Conservation (phyloP, 1,140 invertebrate species). For the Lordiphosa stackelbergi region DNA sequence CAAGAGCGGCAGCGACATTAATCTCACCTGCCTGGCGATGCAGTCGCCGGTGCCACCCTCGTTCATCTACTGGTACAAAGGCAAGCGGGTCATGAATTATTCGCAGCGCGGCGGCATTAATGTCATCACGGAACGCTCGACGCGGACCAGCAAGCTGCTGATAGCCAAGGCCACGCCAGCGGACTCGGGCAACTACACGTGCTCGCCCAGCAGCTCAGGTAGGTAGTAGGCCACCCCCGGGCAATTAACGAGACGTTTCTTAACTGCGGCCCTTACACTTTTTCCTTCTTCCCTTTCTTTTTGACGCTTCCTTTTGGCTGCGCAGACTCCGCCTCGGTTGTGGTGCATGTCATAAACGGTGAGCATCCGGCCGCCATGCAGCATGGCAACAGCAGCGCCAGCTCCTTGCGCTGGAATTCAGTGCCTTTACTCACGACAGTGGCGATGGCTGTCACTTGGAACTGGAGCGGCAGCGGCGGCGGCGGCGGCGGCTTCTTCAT, state of each 20-base stretch:
- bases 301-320: not conserved
- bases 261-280: conserved; percentile 32
- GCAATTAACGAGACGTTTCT: conserved; percentile 48
- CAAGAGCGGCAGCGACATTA: conserved; percentile 92
- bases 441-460: conserved; percentile 56
- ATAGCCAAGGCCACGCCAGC: conserved; percentile 87
- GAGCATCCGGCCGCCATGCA: conserved; percentile 88
- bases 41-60: conserved; percentile 91
- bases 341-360: conserved; percentile 83
- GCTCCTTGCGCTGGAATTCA: conserved; percentile 53
- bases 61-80: conserved; percentile 95
- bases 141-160: conserved; percentile 88
- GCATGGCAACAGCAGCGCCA: conserved; percentile 79
- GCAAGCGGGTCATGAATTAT: conserved; percentile 92
- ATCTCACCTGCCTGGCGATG: conserved; percentile 90
- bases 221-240: conserved; percentile 78
- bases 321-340: conserved; percentile 82
- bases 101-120: conserved; percentile 90
- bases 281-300: conserved; percentile 2
- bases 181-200: conserved; percentile 93
- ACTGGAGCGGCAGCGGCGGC: conserved; percentile 37
- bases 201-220: conserved; percentile 84
- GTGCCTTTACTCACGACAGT: conserved; percentile 62
- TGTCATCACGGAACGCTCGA: conserved; percentile 91
- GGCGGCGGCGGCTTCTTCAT: conserved; percentile 18